phyloP scores from a whole-genome alignment of 2,113 vertebrate species.

The Psophia crepitans region DNA sequence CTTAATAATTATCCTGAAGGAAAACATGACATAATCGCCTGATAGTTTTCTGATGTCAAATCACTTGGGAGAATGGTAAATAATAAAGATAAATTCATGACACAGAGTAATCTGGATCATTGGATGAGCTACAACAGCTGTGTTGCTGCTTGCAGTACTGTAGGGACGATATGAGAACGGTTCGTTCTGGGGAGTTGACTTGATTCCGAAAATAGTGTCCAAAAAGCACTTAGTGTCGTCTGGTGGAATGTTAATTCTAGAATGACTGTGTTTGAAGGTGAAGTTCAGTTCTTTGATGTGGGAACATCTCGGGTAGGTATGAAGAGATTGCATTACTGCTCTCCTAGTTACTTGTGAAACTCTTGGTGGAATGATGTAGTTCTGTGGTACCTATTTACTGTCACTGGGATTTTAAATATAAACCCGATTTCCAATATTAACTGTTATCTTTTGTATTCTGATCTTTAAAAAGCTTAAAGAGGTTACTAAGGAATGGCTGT shows the following conservation, averaged over 20 bases:
- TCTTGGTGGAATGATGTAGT: neutral
- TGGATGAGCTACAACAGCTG: neutral
- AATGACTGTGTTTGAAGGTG: neutral
- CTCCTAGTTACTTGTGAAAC: neutral
- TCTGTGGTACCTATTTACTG: neutral
- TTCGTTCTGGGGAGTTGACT: neutral
- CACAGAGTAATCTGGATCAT: neutral
- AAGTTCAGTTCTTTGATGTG: neutral
- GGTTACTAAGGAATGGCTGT: neutral
- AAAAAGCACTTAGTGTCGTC: neutral
- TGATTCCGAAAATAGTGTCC: neutral
- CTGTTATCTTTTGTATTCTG: neutral
- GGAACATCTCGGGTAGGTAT: neutral
- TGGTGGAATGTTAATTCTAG: neutral
- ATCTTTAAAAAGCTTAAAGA: neutral
- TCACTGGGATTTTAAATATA: neutral
- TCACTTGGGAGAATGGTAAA: neutral
- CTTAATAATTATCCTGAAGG: neutral
- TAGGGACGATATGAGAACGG: neutral
- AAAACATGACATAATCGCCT: neutral
- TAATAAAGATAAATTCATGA: neutral
- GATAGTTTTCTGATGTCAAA: neutral
- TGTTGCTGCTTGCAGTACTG: neutral
- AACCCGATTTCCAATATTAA: neutral
- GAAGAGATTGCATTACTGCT: neutral